Evolutionary conservation across 2,888 invertebrate genomes (phyloP), one percentile per base, ranked within the genome.

Genomic region (Sphinx pinastri): DNA sequence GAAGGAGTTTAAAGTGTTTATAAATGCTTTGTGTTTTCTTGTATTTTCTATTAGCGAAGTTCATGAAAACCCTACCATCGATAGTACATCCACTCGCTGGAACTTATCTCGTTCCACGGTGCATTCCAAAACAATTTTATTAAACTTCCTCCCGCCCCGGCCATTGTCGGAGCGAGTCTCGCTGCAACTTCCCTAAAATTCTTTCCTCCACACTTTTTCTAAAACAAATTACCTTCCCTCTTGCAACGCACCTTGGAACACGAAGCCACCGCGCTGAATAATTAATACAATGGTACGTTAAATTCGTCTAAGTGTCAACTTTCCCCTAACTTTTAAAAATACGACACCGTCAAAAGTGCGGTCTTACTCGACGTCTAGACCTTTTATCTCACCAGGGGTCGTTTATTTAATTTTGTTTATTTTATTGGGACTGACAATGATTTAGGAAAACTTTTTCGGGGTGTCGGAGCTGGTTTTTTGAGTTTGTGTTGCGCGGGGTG

Each of bases 231-330:
- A 87, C 86, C 87, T 85, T 84, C 89, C 80, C 91, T 87, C 89
- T 81, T 84, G 81, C 88, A 83, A 85, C 91, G 86, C 91, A 93
- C 93, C 93, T 93, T 90, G 84, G 87, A 90, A 89, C 87, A 88
- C 86, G 90, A 90, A 88, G 85, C 89, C 89, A 49, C 85, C 91
- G 85, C 89, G 89, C 88, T 93, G 93, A 93, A 93, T 94, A 94
- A 93, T 93, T 94, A 93, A 94, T 93, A 93, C 92, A 92, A 93
- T 92, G 90, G 90, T 88, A 93, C 92, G 92, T 93, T 92, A 93
- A 93, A 93, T 89, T 93, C 90, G 87, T 91, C 91, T 82, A 89
- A 93, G 93, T 93, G 93, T 93, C 93, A 93, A 90, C 90, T 90
- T 88, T 91, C 91, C 93, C 93, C 91, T 83, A 89, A 92, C 88